Conservation (phyloP, 2,888 invertebrate species). For the Polymixis lichenea region DNA sequence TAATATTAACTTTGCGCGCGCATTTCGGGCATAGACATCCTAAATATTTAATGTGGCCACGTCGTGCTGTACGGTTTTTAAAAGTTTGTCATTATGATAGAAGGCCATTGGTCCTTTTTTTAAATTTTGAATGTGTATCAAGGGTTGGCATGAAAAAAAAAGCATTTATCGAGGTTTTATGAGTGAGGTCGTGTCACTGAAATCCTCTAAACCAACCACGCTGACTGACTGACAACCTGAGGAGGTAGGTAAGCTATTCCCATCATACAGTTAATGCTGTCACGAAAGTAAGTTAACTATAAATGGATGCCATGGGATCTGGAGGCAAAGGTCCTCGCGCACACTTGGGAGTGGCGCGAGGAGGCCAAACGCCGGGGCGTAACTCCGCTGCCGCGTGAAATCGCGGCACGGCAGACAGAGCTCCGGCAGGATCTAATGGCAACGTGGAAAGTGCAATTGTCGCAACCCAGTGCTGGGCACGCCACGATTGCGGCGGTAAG, state of each 20-base stretch:
- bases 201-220: too few relatives aligned
- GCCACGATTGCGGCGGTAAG: too few relatives aligned
- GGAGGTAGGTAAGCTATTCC: neutral
- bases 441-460: too few relatives aligned
- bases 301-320: too few relatives aligned
- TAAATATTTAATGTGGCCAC: conserved; percentile 48
- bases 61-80: conserved; percentile 6
- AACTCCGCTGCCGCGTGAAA: too few relatives aligned
- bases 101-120: neutral
- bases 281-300: neutral
- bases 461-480: too few relatives aligned
- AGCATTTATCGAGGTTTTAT: neutral
- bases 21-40: conserved; percentile 26
- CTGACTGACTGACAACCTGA: neutral
- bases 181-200: neutral
- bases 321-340: too few relatives aligned
- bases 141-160: conserved; percentile 30
- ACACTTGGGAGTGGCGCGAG: too few relatives aligned
- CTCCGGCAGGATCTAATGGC: too few relatives aligned
- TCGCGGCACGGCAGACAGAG: too few relatives aligned
- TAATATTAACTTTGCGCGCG: conserved; percentile 45
- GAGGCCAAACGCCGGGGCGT: too few relatives aligned
- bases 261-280: neutral
- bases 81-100: conserved; percentile 27
- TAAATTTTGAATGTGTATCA: neutral